phyloP scores from a whole-genome alignment of 2,113 vertebrate genomes.

The Notarius lentiginosus region DNA sequence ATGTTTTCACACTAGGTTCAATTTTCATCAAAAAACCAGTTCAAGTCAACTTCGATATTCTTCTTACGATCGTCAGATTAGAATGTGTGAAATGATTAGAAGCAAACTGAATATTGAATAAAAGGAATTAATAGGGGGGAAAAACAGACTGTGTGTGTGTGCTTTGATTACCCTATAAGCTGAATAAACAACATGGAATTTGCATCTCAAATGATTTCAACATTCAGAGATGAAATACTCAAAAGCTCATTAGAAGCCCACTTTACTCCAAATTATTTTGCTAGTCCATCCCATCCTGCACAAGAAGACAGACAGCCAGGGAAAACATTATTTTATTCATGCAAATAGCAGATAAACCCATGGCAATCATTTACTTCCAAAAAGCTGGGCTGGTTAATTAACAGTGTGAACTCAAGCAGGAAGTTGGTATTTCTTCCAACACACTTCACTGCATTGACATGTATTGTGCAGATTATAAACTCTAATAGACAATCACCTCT shows the following conservation, averaged over 20 bases:
- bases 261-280: constrained; percentile 56
- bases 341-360: constrained; percentile 60
- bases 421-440: constrained; percentile 53
- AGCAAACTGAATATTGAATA: constrained; percentile 31
- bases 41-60: constrained; percentile 4
- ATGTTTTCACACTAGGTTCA: constrained; percentile 30
- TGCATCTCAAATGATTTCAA: constrained; percentile 44
- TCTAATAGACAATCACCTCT: constrained; percentile 41
- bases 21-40: constrained; percentile 12
- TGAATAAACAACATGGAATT: constrained; percentile 42
- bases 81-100: constrained; percentile 41
- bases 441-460: constrained; percentile 34
- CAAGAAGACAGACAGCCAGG: constrained; percentile 50
- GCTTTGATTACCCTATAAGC: constrained; percentile 27
- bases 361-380: constrained; percentile 55
- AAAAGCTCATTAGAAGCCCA: constrained; percentile 62
- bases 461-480: constrained; percentile 29
- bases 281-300: constrained; percentile 50
- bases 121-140: constrained; percentile 9
- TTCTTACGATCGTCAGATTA: neutral
- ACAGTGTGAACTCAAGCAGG: constrained; percentile 62
- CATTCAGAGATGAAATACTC: constrained; percentile 12
- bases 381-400: constrained; percentile 62
- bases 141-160: neutral
- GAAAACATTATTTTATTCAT: constrained; percentile 60